Conservation (phyloP, 2,797 vertebrate genomes). For the Staurois parvus region DNA sequence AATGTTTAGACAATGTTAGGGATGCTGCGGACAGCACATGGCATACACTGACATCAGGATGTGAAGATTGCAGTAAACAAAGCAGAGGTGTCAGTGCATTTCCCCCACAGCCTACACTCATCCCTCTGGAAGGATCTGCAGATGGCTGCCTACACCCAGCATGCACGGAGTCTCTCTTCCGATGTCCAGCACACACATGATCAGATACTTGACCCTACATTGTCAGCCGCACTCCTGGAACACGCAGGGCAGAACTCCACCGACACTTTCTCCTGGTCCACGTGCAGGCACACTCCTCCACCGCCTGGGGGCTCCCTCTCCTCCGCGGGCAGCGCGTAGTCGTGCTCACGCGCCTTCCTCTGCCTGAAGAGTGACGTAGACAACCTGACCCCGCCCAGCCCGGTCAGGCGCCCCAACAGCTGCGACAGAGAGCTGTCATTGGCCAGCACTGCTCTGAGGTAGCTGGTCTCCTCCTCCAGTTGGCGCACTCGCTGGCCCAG, state of each 20-base stretch:
- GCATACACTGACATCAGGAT: no score
- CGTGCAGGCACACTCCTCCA: slow-evolving; percentile 93
- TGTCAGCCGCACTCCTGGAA: slow-evolving; percentile 88
- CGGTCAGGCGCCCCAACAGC: slow-evolving; percentile 90
- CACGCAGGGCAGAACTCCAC: slow-evolving; percentile 98
- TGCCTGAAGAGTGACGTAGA: slow-evolving; percentile 94
- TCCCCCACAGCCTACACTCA: no score
- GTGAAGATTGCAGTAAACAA: no score
- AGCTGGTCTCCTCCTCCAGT: slow-evolving; percentile 93
- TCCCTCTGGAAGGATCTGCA: no score
- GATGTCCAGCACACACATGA: slow-evolving; percentile 66
- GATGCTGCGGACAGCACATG: no score
- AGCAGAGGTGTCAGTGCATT: no score
- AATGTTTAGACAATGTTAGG: no score
- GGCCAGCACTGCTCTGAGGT: slow-evolving; percentile 93
- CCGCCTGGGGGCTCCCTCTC: slow-evolving; percentile 63
- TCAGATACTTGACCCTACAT: slow-evolving; percentile 97
- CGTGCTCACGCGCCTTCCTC: slow-evolving; percentile 82
- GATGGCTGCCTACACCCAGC: not conserved
- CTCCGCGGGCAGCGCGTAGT: slow-evolving; percentile 88
- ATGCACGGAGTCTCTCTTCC: not conserved
- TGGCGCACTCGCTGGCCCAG: slow-evolving; percentile 89
- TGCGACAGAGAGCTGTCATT: slow-evolving; percentile 95
- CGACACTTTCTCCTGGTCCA: slow-evolving; percentile 95
- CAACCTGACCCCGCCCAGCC: slow-evolving; percentile 92